Evolutionary conservation across 2,888 invertebrate species (phyloP).

Genomic region (Acanthosepion pharaonis): DNA sequence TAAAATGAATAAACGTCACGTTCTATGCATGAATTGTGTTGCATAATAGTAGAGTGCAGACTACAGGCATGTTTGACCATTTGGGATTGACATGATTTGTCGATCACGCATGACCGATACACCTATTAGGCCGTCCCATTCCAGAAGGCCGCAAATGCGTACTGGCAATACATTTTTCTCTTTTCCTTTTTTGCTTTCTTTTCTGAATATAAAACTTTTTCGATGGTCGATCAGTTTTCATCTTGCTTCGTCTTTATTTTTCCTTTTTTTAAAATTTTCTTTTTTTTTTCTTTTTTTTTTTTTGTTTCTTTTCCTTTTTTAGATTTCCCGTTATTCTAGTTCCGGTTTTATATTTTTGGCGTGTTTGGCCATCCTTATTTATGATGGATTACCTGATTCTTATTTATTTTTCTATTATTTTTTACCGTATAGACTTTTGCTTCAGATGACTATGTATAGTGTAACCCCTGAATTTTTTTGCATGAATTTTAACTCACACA

Average conservation of each 20-base stretch:
- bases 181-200: not conserved
- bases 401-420: too few relatives aligned
- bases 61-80: not conserved
- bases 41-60: not conserved
- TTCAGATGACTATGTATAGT: too few relatives aligned
- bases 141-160: not conserved
- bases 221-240: too few relatives aligned
- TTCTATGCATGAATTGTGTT: too few relatives aligned
- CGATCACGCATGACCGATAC: not conserved
- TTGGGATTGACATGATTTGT: not conserved
- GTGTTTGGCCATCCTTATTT: not conserved
- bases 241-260: not conserved
- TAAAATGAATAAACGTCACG: not conserved
- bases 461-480: too few relatives aligned
- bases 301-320: not conserved
- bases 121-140: not conserved
- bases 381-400: too few relatives aligned
- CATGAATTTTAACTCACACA: too few relatives aligned
- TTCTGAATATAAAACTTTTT: too few relatives aligned
- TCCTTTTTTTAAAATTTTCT: not conserved
- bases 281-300: too few relatives aligned
- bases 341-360: not conserved
- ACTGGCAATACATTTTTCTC: not conserved
- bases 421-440: too few relatives aligned
- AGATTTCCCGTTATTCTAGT: not conserved